A percentile compares a stretch with the other conserved stretches of the same genome.
Conservation (phyloP, 2,888 invertebrate genomes). For the Sesia bembeciformis region DNA sequence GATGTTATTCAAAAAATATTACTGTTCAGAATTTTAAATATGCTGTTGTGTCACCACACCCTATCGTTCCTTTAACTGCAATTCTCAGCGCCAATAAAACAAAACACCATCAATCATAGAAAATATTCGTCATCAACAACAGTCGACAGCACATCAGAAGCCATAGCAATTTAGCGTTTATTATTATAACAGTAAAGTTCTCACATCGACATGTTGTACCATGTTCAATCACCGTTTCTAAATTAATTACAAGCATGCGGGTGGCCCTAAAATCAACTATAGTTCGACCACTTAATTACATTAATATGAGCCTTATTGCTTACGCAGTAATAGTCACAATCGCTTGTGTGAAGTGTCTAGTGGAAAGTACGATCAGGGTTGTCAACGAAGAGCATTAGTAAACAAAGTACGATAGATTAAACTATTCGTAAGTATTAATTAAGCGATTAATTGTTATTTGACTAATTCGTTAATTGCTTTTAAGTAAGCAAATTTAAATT, state of each 20-base stretch:
- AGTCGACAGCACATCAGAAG: too few relatives aligned
- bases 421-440: not conserved
- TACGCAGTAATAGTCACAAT: too few relatives aligned
- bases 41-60: not conserved
- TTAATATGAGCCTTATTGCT: too few relatives aligned
- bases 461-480: not conserved
- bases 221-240: slow-evolving; percentile 18
- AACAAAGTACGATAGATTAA: not conserved
- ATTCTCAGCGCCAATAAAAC: not conserved
- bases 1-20: not conserved
- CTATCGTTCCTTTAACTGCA: not conserved
- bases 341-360: too few relatives aligned
- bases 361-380: not conserved
- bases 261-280: slow-evolving; percentile 16
- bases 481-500: not conserved
- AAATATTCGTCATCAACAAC: not conserved
- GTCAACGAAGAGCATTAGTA: not conserved
- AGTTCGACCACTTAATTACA: too few relatives aligned
- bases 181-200: not conserved
- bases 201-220: slow-evolving; percentile 1
- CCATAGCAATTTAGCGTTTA: not conserved
- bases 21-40: not conserved
- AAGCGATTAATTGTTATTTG: not conserved
- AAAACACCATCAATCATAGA: not conserved
- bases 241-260: slow-evolving; percentile 39